These are phyloP conservation scores for Drosophila ananassae DNA, from an alignment of 1,140 invertebrate genomes.

Conservation along the genomic window DNA sequence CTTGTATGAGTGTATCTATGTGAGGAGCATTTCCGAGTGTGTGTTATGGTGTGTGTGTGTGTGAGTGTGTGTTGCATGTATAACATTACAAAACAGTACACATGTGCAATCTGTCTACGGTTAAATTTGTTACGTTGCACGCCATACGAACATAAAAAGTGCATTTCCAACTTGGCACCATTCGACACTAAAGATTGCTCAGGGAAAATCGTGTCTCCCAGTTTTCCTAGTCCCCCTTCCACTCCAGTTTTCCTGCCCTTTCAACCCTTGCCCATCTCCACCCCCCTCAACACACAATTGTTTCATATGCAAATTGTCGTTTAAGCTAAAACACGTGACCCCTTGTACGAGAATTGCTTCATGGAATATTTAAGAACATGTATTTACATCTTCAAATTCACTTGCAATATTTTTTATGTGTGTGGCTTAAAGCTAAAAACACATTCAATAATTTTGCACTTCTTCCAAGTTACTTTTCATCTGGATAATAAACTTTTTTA, in stretches of 20 bases:
- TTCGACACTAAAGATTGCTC: constrained; percentile 49
- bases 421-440: not conserved
- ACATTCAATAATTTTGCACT: not conserved
- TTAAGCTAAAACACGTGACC: constrained; percentile 54
- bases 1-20: constrained; percentile 20
- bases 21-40: not conserved
- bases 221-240: not conserved
- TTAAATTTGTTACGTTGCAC: constrained; percentile 61
- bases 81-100: constrained; percentile 63
- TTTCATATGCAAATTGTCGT: constrained; percentile 55
- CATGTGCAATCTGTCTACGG: constrained; percentile 62
- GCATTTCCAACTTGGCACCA: constrained; percentile 66
- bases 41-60: constrained; percentile 9
- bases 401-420: not conserved
- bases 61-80: constrained; percentile 24
- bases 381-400: constrained; percentile 6
- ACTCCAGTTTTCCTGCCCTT: constrained; percentile 1
- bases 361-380: constrained; percentile 34
- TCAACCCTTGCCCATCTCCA: not conserved
- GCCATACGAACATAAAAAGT: constrained; percentile 62
- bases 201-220: constrained; percentile 14
- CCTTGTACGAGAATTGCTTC: constrained; percentile 25
- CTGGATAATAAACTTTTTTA: constrained; percentile 16
- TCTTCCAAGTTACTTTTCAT: too few species aligned
- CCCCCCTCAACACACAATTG: not conserved